Evolutionary conservation across 2,113 vertebrate species (phyloP), one percentile per base, ranked within the genome.

Genomic region (Monopterus albus): DNA sequence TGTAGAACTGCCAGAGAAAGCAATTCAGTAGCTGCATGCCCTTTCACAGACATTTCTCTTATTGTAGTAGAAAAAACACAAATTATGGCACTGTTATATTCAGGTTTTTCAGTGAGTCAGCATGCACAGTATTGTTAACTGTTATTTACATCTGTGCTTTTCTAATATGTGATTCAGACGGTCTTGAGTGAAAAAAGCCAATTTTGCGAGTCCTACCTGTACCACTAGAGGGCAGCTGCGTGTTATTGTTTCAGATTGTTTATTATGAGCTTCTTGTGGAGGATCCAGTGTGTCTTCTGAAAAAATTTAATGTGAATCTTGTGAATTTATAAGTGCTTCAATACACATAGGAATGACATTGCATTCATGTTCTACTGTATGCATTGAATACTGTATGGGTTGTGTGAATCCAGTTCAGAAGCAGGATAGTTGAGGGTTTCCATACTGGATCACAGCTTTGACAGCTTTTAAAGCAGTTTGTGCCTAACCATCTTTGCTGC

Each of bases 211-310:
- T 1, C 15, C 15, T 46, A 1, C 17, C 1, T 38, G 0, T 2
- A 23, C 80, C 91, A 83, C 83, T 51, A 79, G 89, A 81, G 80
- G 72, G 85, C 57, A 73, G 65, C 63, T 78, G 8, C 45, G 68
- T 20, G 14, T 15, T 46, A 47, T n/a, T 5, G 13, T 66, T 79
- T 28, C 5, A 47, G 26, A 14, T 20, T 20, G 5, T 29, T 36
- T 14, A 39, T 2, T 12, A 6, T 12, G 29, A 35, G 31, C 14
- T 17, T 28, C 11, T 28, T 33, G 17, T 21, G n/a, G n/a, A n/a
- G n/a, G n/a, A n/a, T n/a, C n/a, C n/a, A n/a, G n/a, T n/a, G n/a
- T n/a, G n/a, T n/a, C n/a, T n/a, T n/a, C n/a, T n/a, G n/a, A n/a
- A n/a, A n/a, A n/a, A n/a, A n/a, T n/a, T n/a, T n/a, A n/a, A n/a